Percentiles rank a stretch among this genome's conserved stretches.
Evolutionary conservation across 2,888 invertebrate species (phyloP).

Genomic region (Eilema griseolum): DNA sequence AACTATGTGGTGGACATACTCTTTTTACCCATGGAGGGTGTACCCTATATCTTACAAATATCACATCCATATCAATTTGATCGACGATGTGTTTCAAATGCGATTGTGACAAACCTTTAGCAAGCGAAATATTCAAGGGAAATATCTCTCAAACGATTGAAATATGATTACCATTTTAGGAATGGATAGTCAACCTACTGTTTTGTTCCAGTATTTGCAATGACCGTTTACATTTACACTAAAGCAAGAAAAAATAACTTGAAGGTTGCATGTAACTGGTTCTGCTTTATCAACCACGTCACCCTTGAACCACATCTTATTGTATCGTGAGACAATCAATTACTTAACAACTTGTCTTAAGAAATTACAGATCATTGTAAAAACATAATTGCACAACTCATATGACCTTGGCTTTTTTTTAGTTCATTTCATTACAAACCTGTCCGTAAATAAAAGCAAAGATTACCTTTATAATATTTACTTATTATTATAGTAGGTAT

Average conservation of each 20-base stretch:
- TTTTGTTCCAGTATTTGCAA: slow-evolving; percentile 25
- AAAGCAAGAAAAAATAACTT: slow-evolving; percentile 24
- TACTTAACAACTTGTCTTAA: slow-evolving; percentile 16
- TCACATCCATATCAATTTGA: no score
- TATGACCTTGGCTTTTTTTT: neutral
- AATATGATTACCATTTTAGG: neutral
- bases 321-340: slow-evolving; percentile 33
- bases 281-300: slow-evolving; percentile 58
- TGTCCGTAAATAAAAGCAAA: neutral
- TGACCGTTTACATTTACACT: slow-evolving; percentile 29
- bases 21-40: no score
- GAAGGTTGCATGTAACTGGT: slow-evolving; percentile 36
- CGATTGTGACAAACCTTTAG: no score
- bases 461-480: no score
- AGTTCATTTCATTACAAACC: neutral
- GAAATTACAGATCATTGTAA: slow-evolving; percentile 21
- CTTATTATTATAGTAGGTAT: no score
- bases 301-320: slow-evolving; percentile 57
- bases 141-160: neutral
- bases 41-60: neutral
- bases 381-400: slow-evolving; percentile 5
- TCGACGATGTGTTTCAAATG: no score
- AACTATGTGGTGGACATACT: neutral
- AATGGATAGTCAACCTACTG: no score
- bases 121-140: neutral